These are phyloP conservation scores for Ovis aries DNA, from an alignment of 2,113 vertebrate species.

Conservation along the genomic window DNA sequence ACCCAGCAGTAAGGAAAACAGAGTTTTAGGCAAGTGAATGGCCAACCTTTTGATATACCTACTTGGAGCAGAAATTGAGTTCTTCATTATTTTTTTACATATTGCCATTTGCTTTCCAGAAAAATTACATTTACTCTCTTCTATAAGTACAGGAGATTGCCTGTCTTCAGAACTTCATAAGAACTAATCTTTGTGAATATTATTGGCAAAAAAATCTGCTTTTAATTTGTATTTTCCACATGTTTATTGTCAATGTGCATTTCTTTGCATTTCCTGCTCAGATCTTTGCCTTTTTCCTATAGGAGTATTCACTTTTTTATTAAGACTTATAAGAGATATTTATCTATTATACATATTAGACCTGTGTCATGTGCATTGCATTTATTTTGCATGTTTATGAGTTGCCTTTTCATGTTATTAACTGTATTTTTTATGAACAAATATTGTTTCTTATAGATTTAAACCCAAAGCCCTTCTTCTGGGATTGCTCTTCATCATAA, in stretches of 20 bases:
- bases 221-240: background rate
- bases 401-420: background rate
- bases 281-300: background rate
- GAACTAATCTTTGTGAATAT: background rate
- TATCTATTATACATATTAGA: background rate
- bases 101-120: background rate
- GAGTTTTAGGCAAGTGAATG: background rate
- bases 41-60: background rate
- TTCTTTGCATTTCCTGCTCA: background rate
- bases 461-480: background rate
- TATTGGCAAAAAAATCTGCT: background rate
- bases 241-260: background rate
- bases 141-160: background rate
- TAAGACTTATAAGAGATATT: background rate
- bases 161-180: conserved; percentile 1
- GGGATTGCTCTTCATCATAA: background rate
- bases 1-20: background rate
- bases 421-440: background rate
- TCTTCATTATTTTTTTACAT: background rate
- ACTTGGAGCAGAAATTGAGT: background rate
- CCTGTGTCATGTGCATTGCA: background rate
- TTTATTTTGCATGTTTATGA: background rate
- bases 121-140: background rate
- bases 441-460: background rate
- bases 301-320: background rate